These are phyloP conservation scores for Pterocles burchelli DNA, from an alignment of 2,113 vertebrate genomes.

Conservation along the genomic window DNA sequence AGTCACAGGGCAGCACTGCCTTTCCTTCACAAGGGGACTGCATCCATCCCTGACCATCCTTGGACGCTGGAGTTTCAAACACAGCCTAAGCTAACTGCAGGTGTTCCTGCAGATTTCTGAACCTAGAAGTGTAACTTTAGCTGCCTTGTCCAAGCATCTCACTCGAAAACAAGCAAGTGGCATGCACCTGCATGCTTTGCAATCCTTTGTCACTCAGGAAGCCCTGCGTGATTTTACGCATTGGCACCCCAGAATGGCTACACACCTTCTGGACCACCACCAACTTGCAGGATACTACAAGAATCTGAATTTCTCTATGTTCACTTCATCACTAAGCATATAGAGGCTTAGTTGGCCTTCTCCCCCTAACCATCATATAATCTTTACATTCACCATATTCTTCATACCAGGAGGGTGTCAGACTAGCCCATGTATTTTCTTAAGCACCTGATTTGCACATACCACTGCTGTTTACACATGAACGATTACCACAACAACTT, in stretches of 20 bases:
- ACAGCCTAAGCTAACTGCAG: neutral
- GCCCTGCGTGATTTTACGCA: neutral
- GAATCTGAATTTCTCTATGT: neutral
- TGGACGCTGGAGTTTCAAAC: neutral
- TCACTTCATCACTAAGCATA: neutral
- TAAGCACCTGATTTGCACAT: neutral
- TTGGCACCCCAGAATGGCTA: neutral
- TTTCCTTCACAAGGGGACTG: neutral
- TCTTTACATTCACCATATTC: too few species aligned
- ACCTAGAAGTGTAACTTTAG: neutral
- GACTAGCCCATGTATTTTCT: neutral
- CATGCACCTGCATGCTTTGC: neutral
- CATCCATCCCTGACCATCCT: neutral
- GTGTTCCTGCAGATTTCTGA: neutral
- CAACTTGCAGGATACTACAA: neutral
- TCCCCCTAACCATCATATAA: too few species aligned
- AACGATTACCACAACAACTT: neutral
- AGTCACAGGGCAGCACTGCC: rapidly evolving
- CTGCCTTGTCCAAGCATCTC: neutral
- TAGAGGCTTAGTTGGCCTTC: neutral
- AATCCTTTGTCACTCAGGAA: neutral
- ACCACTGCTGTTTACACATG: neutral
- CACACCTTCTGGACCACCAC: neutral
- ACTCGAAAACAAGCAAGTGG: neutral
- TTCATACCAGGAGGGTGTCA: neutral